These are phyloP conservation scores for Caenorhabditis afra DNA, from an alignment of 2,888 invertebrate genomes.

Conservation along the genomic window DNA sequence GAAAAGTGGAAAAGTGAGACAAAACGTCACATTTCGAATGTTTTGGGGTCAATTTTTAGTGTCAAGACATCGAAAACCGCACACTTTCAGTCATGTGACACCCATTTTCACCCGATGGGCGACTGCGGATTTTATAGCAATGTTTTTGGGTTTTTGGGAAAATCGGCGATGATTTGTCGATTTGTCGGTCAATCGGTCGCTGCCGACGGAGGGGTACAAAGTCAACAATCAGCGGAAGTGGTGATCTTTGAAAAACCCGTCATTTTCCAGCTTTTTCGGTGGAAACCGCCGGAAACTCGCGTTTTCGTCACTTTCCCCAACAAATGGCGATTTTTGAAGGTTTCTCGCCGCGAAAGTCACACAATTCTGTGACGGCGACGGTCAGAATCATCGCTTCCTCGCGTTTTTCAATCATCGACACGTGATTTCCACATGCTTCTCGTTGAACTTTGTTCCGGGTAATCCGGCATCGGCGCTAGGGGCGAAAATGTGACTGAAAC, in stretches of 20 bases:
- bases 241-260: conserved; percentile 19
- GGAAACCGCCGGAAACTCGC: not conserved
- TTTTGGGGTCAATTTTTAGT: no score
- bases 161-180: conserved; percentile 15
- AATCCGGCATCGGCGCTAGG: conserved; percentile 6
- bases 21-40: no score
- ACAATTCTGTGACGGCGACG: conserved; percentile 5
- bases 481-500: not conserved
- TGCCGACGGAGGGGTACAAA: conserved; percentile 3
- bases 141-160: not conserved
- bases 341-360: not conserved
- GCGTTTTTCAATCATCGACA: conserved; percentile 16
- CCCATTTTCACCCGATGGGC: no score
- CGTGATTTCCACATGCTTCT: conserved; percentile 33
- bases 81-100: no score
- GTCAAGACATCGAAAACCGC: no score
- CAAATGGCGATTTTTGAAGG: not conserved
- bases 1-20: no score
- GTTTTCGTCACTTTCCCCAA: not conserved
- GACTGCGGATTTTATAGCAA: no score
- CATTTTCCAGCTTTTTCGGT: not conserved
- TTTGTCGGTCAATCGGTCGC: not conserved
- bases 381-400: conserved; percentile 29
- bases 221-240: not conserved
- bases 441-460: conserved; percentile 34